These are phyloP conservation scores for Odontomyia ornata DNA, from an alignment of 2,888 invertebrate genomes.

Conservation along the genomic window DNA sequence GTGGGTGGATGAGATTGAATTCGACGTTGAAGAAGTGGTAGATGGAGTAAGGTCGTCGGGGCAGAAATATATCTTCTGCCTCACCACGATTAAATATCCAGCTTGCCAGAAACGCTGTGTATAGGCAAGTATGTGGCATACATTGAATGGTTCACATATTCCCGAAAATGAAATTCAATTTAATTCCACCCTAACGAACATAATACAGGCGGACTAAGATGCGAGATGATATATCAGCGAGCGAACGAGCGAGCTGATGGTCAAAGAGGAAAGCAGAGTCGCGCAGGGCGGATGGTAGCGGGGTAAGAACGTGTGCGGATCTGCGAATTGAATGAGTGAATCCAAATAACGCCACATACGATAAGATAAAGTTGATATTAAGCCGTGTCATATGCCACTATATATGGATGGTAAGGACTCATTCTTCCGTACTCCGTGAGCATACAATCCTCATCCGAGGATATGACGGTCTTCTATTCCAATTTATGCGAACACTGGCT, in stretches of 20 bases:
- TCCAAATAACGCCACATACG: slow-evolving; percentile 34
- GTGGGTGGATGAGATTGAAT: slow-evolving; percentile 19
- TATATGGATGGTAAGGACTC: slow-evolving; percentile 18
- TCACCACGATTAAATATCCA: slow-evolving; percentile 34
- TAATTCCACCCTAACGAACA: slow-evolving; percentile 45
- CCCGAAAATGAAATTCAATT: slow-evolving; percentile 45
- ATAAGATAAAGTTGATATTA: slow-evolving; percentile 44
- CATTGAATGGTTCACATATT: slow-evolving; percentile 27
- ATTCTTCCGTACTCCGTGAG: not conserved
- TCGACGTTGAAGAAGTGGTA: slow-evolving; percentile 31
- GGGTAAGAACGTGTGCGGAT: not conserved
- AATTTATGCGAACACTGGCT: slow-evolving; percentile 35
- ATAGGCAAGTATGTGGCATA: not conserved
- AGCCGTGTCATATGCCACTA: slow-evolving; percentile 44
- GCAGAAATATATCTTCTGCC: slow-evolving; percentile 38
- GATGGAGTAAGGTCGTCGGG: slow-evolving; percentile 25
- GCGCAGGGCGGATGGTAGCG: not conserved
- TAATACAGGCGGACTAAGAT: slow-evolving; percentile 43
- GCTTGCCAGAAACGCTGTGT: not conserved
- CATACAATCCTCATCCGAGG: not conserved
- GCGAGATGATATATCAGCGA: slow-evolving; percentile 38
- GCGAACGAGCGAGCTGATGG: slow-evolving; percentile 6
- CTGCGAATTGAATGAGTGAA: slow-evolving; percentile 38
- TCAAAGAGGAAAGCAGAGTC: not conserved
- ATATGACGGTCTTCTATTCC: slow-evolving; percentile 14